These are phyloP conservation scores for Epizoanthus illoricatus DNA, from an alignment of 92 coral and sea anemone species.

Conservation along the genomic window DNA sequence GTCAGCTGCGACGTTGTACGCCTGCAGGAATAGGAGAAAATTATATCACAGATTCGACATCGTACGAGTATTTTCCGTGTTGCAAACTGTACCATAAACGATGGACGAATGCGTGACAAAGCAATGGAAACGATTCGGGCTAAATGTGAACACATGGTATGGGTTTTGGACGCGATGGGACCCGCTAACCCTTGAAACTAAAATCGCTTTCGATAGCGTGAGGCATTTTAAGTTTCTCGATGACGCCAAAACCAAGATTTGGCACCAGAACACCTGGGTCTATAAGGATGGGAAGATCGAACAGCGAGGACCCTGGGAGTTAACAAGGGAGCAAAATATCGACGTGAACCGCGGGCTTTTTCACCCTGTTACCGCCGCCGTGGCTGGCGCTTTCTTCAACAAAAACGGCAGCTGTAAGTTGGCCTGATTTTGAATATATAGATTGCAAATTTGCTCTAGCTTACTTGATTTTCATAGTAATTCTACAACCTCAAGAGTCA, in stretches of 20 bases:
- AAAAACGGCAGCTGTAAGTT: slow-evolving; percentile 26
- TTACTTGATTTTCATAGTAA: too few species aligned
- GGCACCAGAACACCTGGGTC: slow-evolving; percentile 23
- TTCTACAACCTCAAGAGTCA: too few species aligned
- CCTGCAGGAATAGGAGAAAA: background rate
- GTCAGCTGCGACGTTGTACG: background rate
- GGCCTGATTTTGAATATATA: too few species aligned
- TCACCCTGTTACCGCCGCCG: slow-evolving; percentile 6
- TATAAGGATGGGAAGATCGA: slow-evolving; percentile 10
- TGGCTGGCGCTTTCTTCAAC: slow-evolving; percentile 7
- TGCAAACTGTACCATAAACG: background rate
- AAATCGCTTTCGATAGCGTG: slow-evolving; percentile 6
- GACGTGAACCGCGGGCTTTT: background rate
- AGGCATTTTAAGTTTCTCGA: slow-evolving; percentile 16
- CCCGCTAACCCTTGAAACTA: background rate
- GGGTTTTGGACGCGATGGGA: slow-evolving; percentile 32
- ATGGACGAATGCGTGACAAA: background rate
- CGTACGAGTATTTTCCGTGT: background rate
- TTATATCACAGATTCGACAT: background rate
- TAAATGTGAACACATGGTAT: slow-evolving; percentile 6
- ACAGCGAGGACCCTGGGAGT: slow-evolving; percentile 11
- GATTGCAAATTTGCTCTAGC: too few species aligned
- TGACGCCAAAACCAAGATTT: slow-evolving; percentile 7
- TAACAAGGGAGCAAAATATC: background rate
- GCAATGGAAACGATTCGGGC: slow-evolving; percentile 11